These are phyloP conservation scores for Hetaerina titia DNA, from an alignment of 2,888 invertebrate genomes.

Conservation along the genomic window DNA sequence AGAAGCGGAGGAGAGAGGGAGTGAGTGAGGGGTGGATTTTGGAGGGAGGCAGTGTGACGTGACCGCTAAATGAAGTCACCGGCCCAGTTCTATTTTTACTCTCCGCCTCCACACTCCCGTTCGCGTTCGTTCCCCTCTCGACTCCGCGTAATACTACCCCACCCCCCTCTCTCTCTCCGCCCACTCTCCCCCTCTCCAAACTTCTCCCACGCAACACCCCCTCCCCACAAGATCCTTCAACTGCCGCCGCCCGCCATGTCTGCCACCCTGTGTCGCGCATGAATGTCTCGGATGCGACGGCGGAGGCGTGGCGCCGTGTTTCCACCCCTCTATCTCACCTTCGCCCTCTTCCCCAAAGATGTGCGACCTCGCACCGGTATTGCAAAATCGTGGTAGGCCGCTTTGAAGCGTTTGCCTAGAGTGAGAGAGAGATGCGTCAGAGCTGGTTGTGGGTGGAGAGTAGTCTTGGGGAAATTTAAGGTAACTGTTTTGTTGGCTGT, in stretches of 20 bases:
- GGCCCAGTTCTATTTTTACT: slow-evolving; percentile 54
- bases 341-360: too few relatives aligned
- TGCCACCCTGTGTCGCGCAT: too few relatives aligned
- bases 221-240: background rate
- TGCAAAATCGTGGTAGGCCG: too few relatives aligned
- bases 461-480: too few relatives aligned
- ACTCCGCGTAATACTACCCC: background rate
- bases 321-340: too few relatives aligned
- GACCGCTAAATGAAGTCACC: slow-evolving; percentile 66
- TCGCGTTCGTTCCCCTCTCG: background rate
- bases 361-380: too few relatives aligned
- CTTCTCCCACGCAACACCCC: background rate
- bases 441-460: too few relatives aligned
- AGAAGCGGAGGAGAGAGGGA: background rate
- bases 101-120: background rate
- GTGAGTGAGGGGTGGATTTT: background rate
- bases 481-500: too few relatives aligned
- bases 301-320: too few relatives aligned
- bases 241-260: background rate
- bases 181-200: background rate
- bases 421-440: too few relatives aligned
- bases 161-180: background rate
- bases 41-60: slow-evolving; percentile 5
- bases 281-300: too few relatives aligned
- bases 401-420: too few relatives aligned